These are phyloP conservation scores for Willowsia nigromaculata DNA, from an alignment of 2,888 invertebrate species.

Conservation along the genomic window DNA sequence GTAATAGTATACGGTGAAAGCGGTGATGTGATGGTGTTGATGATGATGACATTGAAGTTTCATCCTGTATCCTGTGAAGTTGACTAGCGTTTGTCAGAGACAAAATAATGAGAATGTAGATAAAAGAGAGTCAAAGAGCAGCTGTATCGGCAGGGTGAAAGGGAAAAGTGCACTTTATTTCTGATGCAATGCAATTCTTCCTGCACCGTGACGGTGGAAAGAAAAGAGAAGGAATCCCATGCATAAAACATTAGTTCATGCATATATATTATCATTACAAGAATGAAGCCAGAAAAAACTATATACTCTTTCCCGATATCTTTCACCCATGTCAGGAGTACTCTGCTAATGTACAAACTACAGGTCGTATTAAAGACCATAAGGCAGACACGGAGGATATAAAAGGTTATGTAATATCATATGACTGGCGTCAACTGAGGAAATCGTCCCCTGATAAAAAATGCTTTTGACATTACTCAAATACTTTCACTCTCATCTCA, in stretches of 20 bases:
- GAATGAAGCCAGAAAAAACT: neutral
- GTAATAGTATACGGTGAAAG: neutral
- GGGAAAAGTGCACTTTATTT: slow-evolving; percentile 53
- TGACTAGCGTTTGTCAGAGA: slow-evolving; percentile 64
- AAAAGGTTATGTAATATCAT: neutral
- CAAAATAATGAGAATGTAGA: slow-evolving; percentile 60
- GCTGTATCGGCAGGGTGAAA: slow-evolving; percentile 22
- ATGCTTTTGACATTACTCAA: slow-evolving; percentile 21
- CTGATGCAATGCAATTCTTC: slow-evolving; percentile 41
- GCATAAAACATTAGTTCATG: slow-evolving; percentile 68
- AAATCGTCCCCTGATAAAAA: slow-evolving; percentile 35
- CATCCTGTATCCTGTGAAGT: slow-evolving; percentile 62
- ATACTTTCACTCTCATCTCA: slow-evolving; percentile 18
- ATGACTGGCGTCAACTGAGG: slow-evolving; percentile 24
- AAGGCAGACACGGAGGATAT: neutral
- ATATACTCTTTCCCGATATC: neutral
- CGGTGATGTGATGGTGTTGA: slow-evolving; percentile 7
- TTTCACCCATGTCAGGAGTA: neutral
- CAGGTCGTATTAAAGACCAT: neutral
- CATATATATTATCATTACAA: slow-evolving; percentile 53
- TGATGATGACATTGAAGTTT: slow-evolving; percentile 67
- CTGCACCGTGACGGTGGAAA: neutral
- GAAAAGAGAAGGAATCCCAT: slow-evolving; percentile 40
- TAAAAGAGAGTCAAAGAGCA: slow-evolving; percentile 61
- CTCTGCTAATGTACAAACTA: neutral